Evolutionary conservation across 2,888 invertebrate genomes (phyloP).

Genomic region (Drosophila rubida): DNA sequence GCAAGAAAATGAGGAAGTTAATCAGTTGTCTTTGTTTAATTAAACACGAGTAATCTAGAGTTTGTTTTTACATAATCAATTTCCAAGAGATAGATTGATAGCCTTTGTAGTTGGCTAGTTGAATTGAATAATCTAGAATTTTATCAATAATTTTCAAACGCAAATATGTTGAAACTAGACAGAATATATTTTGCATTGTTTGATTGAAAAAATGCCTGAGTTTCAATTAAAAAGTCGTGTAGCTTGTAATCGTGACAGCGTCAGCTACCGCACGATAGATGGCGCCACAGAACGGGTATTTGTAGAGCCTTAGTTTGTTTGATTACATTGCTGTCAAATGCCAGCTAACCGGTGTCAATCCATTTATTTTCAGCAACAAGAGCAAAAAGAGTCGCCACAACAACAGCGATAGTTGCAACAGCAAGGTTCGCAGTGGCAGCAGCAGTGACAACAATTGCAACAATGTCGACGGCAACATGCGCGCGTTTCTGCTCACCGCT

Average conservation of each 20-base stretch:
- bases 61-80: too few species aligned
- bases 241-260: background rate
- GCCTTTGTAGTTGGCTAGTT: too few species aligned
- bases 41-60: background rate
- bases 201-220: too few species aligned
- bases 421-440: conserved; percentile 8
- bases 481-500: conserved; percentile 79
- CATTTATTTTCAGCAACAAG: conserved; percentile 24
- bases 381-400: background rate
- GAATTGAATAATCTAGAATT: too few species aligned
- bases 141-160: too few species aligned
- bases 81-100: too few species aligned
- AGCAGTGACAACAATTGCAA: conserved; percentile 28
- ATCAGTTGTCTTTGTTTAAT: background rate
- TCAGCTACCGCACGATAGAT: conserved; percentile 1
- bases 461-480: conserved; percentile 83
- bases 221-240: background rate
- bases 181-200: too few species aligned
- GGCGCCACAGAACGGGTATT: background rate
- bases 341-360: conserved; percentile 30
- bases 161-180: too few species aligned
- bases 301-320: conserved; percentile 6
- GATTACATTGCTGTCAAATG: conserved; percentile 6
- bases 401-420: conserved; percentile 10
- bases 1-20: background rate